phyloP scores from a whole-genome alignment of 2,113 vertebrate species.

The Thamnaconus septentrionalis region DNA sequence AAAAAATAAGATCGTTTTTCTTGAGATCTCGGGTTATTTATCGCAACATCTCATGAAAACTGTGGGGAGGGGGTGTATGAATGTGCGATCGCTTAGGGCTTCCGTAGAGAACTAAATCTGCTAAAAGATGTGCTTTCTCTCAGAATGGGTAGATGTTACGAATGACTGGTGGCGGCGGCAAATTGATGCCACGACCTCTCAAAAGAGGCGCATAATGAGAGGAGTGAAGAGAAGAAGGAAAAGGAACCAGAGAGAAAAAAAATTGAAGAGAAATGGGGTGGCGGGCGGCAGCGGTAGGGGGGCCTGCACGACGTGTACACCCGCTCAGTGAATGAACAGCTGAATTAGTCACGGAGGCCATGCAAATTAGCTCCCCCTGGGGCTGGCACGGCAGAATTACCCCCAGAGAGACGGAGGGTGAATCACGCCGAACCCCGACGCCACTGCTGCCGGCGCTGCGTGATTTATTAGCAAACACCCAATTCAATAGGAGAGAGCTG shows the following conservation, averaged over 20 bases:
- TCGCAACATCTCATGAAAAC: too few species aligned
- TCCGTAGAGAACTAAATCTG: conserved; percentile 19
- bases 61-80: too few species aligned
- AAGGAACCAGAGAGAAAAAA: conserved; percentile 37
- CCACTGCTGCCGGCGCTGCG: conserved; percentile 1
- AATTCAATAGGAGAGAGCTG: conserved; percentile 73
- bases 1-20: too few species aligned
- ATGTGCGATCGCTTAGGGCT: too few species aligned
- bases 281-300: too few species aligned
- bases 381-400: conserved; percentile 63
- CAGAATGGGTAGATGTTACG: conserved; percentile 30
- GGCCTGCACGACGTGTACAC: conserved; percentile 54
- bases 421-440: conserved; percentile 63
- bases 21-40: too few species aligned
- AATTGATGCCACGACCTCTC: conserved; percentile 45
- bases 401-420: conserved; percentile 64
- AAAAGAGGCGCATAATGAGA: conserved; percentile 54
- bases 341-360: conserved; percentile 68
- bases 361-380: conserved; percentile 72
- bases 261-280: conserved; percentile 30
- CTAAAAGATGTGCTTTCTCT: conserved; percentile 37
- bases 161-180: conserved; percentile 33
- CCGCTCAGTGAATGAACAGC: conserved; percentile 68
- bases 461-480: conserved; percentile 77
- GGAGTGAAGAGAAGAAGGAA: conserved; percentile 29